phyloP scores from a whole-genome alignment of 2,797 vertebrate genomes.

The Acrossocheilus wenchowensis region DNA sequence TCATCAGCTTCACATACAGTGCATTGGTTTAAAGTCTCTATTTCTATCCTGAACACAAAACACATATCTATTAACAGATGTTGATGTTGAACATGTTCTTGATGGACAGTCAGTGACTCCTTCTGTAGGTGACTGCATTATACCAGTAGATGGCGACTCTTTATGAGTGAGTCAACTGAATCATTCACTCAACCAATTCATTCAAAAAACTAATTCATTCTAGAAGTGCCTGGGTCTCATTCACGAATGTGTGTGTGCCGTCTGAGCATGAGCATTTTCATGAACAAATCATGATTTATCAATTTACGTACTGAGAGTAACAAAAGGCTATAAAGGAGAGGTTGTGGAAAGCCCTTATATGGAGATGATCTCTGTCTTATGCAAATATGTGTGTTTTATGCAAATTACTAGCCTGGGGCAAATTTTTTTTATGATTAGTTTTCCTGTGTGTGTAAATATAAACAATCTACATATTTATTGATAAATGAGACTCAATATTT shows the following conservation, averaged over 20 bases:
- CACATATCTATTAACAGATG: background rate
- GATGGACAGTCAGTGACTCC: background rate
- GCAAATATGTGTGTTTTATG: background rate
- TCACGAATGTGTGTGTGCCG: background rate
- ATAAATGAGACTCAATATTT: background rate
- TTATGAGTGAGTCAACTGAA: background rate
- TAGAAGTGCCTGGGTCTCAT: background rate
- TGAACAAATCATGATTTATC: background rate
- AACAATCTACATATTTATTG: background rate
- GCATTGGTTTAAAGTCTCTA: background rate
- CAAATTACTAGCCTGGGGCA: background rate
- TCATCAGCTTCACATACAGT: background rate
- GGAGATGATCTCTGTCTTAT: background rate
- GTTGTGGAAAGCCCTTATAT: background rate
- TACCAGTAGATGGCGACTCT: background rate
- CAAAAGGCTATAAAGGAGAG: background rate
- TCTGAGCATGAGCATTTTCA: background rate
- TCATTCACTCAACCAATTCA: background rate
- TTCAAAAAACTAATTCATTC: background rate
- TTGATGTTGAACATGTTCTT: conserved; percentile 8
- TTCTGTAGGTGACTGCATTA: background rate
- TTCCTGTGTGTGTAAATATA: background rate
- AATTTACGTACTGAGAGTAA: background rate
- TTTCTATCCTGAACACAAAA: background rate
- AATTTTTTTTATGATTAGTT: background rate